phyloP scores from a whole-genome alignment of 2,888 invertebrate genomes.

The Microchrysa polita region DNA sequence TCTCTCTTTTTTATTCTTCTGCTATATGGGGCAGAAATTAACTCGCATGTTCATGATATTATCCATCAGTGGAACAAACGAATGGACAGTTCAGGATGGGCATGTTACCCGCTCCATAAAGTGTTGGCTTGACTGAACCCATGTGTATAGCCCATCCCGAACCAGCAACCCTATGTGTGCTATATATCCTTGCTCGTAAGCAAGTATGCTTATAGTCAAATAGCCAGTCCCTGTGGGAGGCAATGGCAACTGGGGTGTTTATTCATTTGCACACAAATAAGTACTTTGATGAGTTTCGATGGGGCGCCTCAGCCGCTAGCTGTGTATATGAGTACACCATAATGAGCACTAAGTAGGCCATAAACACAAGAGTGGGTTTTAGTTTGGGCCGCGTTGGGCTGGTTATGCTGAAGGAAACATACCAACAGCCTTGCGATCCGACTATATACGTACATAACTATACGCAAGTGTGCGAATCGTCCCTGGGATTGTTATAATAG shows the following conservation, averaged over 20 bases:
- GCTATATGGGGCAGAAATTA: conserved; percentile 27
- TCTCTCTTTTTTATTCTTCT: conserved; percentile 21
- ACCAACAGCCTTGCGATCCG: neutral
- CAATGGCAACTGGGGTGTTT: conserved; percentile 22
- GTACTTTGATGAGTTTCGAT: conserved; percentile 32
- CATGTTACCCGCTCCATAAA: neutral
- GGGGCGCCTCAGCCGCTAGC: conserved; percentile 24
- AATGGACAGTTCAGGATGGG: conserved; percentile 21
- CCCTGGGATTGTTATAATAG: neutral
- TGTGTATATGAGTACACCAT: conserved; percentile 18
- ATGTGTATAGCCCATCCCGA: too few species aligned
- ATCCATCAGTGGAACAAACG: conserved; percentile 30
- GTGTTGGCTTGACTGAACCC: neutral
- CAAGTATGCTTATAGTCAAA: conserved; percentile 19
- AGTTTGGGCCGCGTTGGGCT: neutral
- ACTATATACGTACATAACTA: neutral
- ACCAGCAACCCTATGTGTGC: neutral
- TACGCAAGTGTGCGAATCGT: neutral
- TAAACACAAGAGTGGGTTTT: conserved; percentile 10
- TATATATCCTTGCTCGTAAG: conserved; percentile 16
- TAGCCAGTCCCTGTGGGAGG: conserved; percentile 36
- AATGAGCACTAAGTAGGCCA: conserved; percentile 39
- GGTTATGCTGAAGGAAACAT: neutral
- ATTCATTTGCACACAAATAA: conserved; percentile 43
- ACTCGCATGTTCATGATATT: conserved; percentile 27